These are phyloP conservation scores for Montipora foliosa DNA, from an alignment of 64 coral and sea anemone species.

Conservation along the genomic window DNA sequence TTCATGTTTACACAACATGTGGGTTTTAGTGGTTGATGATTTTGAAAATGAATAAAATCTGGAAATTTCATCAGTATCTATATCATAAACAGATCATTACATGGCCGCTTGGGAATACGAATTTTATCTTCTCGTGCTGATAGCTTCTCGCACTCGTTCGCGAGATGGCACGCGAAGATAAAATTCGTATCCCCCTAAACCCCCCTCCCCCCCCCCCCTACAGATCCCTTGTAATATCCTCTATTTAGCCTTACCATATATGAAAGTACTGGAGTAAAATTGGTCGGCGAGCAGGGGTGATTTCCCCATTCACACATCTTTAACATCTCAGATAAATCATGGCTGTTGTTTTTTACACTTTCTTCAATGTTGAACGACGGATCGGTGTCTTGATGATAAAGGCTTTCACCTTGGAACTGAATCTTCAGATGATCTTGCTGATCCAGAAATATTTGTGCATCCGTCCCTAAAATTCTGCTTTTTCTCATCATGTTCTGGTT, in stretches of 20 bases:
- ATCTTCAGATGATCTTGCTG: slow-evolving; percentile 40
- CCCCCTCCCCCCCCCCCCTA: no score
- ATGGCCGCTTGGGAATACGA: no score
- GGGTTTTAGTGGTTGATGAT: no score
- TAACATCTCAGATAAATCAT: slow-evolving; percentile 54
- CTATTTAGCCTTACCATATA: slow-evolving; percentile 3
- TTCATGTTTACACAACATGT: no score
- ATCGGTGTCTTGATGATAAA: neutral
- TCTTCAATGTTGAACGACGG: slow-evolving; percentile 56
- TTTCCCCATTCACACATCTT: neutral
- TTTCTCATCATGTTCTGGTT: slow-evolving; percentile 76
- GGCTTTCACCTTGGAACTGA: neutral
- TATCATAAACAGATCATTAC: no score
- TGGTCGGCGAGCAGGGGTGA: neutral
- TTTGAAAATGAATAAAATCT: no score
- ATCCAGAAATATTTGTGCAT: slow-evolving; percentile 60
- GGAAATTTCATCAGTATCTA: no score
- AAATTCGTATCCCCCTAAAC: no score
- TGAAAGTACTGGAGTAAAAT: slow-evolving; percentile 34
- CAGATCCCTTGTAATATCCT: no score
- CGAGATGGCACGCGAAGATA: no score
- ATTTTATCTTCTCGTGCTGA: no score
- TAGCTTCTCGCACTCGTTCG: no score
- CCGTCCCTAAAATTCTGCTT: slow-evolving; percentile 51
- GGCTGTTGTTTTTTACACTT: slow-evolving; percentile 39